Percentiles rank a stretch among this genome's conserved stretches.
Conservation (phyloP, 2,888 invertebrate species). For the Drosophila infuscata region DNA sequence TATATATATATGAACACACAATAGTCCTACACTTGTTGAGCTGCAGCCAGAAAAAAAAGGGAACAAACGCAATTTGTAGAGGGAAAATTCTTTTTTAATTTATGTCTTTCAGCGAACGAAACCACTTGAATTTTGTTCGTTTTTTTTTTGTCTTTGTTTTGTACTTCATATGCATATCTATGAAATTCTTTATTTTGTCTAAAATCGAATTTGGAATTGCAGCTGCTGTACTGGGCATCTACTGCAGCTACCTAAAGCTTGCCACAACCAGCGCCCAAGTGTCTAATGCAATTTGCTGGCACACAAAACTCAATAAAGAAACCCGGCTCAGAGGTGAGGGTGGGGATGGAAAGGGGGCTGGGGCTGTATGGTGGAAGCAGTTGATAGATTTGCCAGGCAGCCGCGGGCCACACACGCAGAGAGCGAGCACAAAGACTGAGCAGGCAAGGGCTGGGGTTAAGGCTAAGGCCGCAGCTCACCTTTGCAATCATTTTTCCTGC, state of each 20-base stretch:
- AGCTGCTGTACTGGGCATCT: conserved; percentile 34
- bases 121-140: conserved; percentile 33
- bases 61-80: conserved; percentile 1
- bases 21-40: conserved; percentile 56
- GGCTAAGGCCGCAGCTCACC: conserved; percentile 48
- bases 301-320: conserved; percentile 75
- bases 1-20: conserved; percentile 19
- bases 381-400: conserved; percentile 72
- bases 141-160: not conserved
- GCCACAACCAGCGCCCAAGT: conserved; percentile 54
- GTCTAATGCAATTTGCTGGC: conserved; percentile 77
- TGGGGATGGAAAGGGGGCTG: not conserved
- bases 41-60: conserved; percentile 23
- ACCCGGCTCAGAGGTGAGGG: conserved; percentile 5
- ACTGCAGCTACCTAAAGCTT: conserved; percentile 44
- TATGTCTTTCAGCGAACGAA: conserved; percentile 22
- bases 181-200: conserved; percentile 42
- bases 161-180: conserved; percentile 42
- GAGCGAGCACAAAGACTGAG: conserved; percentile 27
- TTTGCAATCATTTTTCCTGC: conserved; percentile 77
- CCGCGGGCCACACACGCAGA: conserved; percentile 74
- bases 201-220: conserved; percentile 61
- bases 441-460: conserved; percentile 16
- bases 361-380: conserved; percentile 33
- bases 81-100: conserved; percentile 15